Evolutionary conservation across 2,888 invertebrate species (phyloP), one percentile per base, ranked within the genome.

Genomic region (Drosophila emarginata): DNA sequence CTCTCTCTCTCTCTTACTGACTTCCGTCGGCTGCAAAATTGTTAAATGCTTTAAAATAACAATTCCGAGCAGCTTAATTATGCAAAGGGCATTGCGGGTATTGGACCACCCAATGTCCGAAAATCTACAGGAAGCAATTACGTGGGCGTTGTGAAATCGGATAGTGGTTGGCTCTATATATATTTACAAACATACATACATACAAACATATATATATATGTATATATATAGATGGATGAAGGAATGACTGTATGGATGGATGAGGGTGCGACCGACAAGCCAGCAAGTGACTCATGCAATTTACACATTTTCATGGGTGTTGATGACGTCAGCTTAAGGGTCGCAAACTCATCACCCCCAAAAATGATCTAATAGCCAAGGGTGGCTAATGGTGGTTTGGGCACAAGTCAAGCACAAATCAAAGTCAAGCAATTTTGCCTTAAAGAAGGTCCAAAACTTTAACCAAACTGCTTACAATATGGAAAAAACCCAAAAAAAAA

Each of bases 91-190:
- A 32, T 32, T 32, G 32, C 32, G 32, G 32, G 32, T 11, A 9
- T 32, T 32, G 32, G 32, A 21, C 65, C 69, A 67, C 50, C 74
- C 69, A 69, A 64, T 83, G 81, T 80, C 79, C 86, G 66, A 80
- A 65, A 77, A 74, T 83, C 74, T 77, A 74, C 82, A 83, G 82
- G 82, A 83, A 83, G 82, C 87, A 83, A 83, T 83, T 83, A 83
- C 79, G 81, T 84, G 77, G 82, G 87, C 87, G 87, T 73, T 54
- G 79, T 80, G 82, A 87, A 83, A 87, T 86, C 82, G 77, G 87
- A 87, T 83, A 83, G 87, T 87, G 81, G 71, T 79, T 78, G 79
- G 32, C 32, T 32, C 62, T 45, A 68, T 39, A 45, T 61, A 37
- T n/a, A 32, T 26, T 1, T 1, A 26, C 9, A 11, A 1, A 54